Conservation (phyloP, 1,140 invertebrate species). For the Laupala kohalensis region DNA sequence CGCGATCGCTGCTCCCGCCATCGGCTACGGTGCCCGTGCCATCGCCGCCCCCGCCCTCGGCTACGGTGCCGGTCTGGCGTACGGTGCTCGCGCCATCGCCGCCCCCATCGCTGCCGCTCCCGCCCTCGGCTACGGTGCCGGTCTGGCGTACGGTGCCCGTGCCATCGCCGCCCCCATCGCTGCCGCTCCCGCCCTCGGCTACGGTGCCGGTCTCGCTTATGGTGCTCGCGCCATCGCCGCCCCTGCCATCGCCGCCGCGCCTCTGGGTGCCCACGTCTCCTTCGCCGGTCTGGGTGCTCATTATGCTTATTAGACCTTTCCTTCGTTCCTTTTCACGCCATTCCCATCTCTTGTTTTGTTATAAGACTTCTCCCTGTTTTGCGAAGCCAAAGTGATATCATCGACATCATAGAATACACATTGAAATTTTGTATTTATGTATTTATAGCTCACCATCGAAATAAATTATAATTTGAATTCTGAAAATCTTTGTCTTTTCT, state of each 20-base stretch:
- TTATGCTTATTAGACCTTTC: conserved; percentile 17
- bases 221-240: neutral
- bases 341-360: neutral
- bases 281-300: conserved; percentile 20
- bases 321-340: neutral
- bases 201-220: conserved; percentile 18
- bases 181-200: conserved; percentile 13
- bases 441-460: neutral
- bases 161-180: conserved; percentile 32
- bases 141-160: conserved; percentile 24
- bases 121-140: conserved; percentile 4
- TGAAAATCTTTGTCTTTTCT: no score
- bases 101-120: neutral
- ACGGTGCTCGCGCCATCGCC: conserved; percentile 14
- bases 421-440: neutral
- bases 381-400: neutral
- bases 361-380: neutral
- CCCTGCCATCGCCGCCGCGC: conserved; percentile 22
- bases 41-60: conserved; percentile 28
- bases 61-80: conserved; percentile 18
- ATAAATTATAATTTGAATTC: neutral
- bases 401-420: neutral
- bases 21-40: conserved; percentile 20
- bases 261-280: conserved; percentile 27
- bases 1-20: neutral